Evolutionary conservation across 2,113 vertebrate genomes (phyloP).

Genomic region (Petromus typicus): DNA sequence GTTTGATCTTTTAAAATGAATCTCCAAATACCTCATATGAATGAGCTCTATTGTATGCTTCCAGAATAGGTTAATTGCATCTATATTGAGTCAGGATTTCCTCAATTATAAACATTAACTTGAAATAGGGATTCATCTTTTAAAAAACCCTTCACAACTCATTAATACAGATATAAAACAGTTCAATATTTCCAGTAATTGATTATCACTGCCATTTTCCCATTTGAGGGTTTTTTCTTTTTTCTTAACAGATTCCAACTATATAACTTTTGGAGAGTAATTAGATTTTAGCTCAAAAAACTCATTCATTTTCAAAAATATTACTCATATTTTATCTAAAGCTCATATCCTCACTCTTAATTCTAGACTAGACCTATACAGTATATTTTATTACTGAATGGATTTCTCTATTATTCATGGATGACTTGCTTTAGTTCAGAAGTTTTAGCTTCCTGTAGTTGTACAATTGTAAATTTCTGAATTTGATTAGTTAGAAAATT

Average conservation of each 20-base stretch:
- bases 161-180: background rate
- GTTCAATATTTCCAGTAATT: background rate
- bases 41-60: background rate
- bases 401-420: background rate
- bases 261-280: background rate
- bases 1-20: background rate
- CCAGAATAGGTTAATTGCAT: background rate
- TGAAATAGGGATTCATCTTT: background rate
- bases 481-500: conserved; percentile 24
- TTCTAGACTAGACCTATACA: background rate
- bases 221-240: background rate
- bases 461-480: background rate
- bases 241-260: background rate
- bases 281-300: background rate
- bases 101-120: background rate
- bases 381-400: background rate
- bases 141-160: background rate
- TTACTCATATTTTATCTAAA: background rate
- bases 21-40: background rate
- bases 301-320: background rate
- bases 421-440: background rate
- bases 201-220: background rate
- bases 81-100: background rate
- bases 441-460: background rate
- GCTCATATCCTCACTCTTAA: background rate